Base-by-base conservation (phyloP, 2,888 invertebrate species). In the Cataglyphis livida region DNA sequence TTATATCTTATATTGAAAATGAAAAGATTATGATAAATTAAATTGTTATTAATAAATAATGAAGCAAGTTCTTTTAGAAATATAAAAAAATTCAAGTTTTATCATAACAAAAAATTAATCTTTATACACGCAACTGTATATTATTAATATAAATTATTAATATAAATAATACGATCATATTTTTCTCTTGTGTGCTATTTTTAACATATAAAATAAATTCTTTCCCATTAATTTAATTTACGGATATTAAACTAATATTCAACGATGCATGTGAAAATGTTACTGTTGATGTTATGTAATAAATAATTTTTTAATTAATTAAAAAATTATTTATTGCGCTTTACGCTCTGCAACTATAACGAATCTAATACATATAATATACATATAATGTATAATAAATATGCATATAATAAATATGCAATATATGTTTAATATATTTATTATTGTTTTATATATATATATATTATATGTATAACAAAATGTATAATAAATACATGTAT, bases 61-160 rank as follows among this genome's bases (percentile, higher is more conserved):
- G 9, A 28, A 1, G 38, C 12, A 25, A 3, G 38, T 51, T 3
- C 35, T 48, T 32, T 35, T 64, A n/a, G 21, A 35, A 51, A 35
- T 48, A 18, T 35, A 74, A 75, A 18, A 18, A 74, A 48, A 62
- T 48, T 48, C 44, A n/a, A 66, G 41, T 57, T 38, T 32, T 32
- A 38, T 61, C 15, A 5, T 25, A 7, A 38, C 18, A 12, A 10
- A 38, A 75, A 65, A 7, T 66, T 66, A 44, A 59, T 59, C 15
- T 32, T 15, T 57, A n/a, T 28, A 18, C 10, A 15, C 5, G 3
- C 6, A 10, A 18, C 15, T 32, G 3, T 41, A 28, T 1, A 5
- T 28, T 51, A 76, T 78, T 59, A n/a, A n/a, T n/a, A n/a, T n/a
- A 21, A 32, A 66, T 64, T 57, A 57, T 41, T 41, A 51, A 41